Conservation (phyloP, 2,888 invertebrate species). For the Caenorhabditis auriculariae region DNA sequence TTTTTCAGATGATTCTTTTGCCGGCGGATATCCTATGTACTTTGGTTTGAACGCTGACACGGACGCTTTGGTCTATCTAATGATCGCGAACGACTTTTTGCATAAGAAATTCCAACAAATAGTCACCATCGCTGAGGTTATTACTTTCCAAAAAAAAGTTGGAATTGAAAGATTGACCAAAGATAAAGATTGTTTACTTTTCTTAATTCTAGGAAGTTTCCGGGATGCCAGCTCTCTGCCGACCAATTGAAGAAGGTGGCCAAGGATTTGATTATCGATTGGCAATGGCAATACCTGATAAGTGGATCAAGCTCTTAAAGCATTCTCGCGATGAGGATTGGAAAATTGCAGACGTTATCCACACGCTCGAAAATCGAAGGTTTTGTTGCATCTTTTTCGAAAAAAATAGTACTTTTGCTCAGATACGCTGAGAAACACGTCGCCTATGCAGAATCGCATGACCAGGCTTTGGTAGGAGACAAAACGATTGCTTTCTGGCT, state of each 20-base stretch:
- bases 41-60: slow-evolving; percentile 94
- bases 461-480: slow-evolving; percentile 96
- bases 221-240: slow-evolving; percentile 94
- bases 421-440: slow-evolving; percentile 96
- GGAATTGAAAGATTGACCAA: too few relatives aligned
- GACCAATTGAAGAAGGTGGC: slow-evolving; percentile 90
- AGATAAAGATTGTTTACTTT: too few relatives aligned
- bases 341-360: slow-evolving; percentile 86
- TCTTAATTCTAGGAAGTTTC: slow-evolving; percentile 85
- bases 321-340: slow-evolving; percentile 82
- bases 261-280: slow-evolving; percentile 91
- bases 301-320: slow-evolving; percentile 81
- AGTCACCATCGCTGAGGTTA: slow-evolving; percentile 93
- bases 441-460: slow-evolving; percentile 96
- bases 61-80: slow-evolving; percentile 89
- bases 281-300: slow-evolving; percentile 98
- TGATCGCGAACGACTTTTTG: slow-evolving; percentile 86
- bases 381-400: too few relatives aligned
- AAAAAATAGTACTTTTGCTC: too few relatives aligned
- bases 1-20: slow-evolving; percentile 41
- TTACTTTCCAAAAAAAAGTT: too few relatives aligned
- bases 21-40: slow-evolving; percentile 69
- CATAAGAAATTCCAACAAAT: slow-evolving; percentile 75
- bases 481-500: slow-evolving; percentile 97
- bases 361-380: slow-evolving; percentile 83